Conservation (phyloP, 1,140 invertebrate genomes). For the Diorhabda sublineata region DNA sequence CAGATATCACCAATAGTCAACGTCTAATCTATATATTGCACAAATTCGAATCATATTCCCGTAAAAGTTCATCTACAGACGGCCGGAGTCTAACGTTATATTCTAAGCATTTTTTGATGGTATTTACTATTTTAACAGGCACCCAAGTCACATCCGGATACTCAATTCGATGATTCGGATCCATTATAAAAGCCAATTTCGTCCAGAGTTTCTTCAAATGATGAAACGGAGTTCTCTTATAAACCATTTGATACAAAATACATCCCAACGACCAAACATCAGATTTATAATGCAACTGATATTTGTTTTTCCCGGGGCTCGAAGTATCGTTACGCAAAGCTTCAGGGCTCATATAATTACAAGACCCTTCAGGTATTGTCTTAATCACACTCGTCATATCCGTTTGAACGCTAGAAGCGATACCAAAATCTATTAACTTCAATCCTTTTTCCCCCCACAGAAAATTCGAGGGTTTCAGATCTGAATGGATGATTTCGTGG, state of each 20-base stretch:
- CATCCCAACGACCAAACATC: conserved; percentile 98
- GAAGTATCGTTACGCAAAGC: conserved; percentile 64
- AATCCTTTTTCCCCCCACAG: conserved; percentile 79
- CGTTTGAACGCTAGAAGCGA: conserved; percentile 82
- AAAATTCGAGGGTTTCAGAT: conserved; percentile 97
- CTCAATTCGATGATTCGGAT: conserved; percentile 68
- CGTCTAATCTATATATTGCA: not conserved
- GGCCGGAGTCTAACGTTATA: conserved; percentile 66
- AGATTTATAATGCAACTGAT: conserved; percentile 79
- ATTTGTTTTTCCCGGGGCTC: conserved; percentile 48
- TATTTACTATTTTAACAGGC: conserved; percentile 54
- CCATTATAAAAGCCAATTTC: conserved; percentile 81
- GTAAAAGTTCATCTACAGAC: conserved; percentile 62
- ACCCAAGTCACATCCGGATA: conserved; percentile 57
- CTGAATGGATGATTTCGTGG: conserved; percentile 89
- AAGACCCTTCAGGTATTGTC: conserved; percentile 77
- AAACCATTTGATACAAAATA: conserved; percentile 91
- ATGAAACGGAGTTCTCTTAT: conserved; percentile 87
- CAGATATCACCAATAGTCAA: too few species aligned
- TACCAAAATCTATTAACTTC: conserved; percentile 98
- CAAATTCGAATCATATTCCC: conserved; percentile 31
- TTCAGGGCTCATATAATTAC: conserved; percentile 97
- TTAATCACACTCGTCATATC: conserved; percentile 89
- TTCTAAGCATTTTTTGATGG: conserved; percentile 65
- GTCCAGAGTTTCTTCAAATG: conserved; percentile 69